Conservation (phyloP, 2,113 vertebrate genomes). For the Grallaria varia region DNA sequence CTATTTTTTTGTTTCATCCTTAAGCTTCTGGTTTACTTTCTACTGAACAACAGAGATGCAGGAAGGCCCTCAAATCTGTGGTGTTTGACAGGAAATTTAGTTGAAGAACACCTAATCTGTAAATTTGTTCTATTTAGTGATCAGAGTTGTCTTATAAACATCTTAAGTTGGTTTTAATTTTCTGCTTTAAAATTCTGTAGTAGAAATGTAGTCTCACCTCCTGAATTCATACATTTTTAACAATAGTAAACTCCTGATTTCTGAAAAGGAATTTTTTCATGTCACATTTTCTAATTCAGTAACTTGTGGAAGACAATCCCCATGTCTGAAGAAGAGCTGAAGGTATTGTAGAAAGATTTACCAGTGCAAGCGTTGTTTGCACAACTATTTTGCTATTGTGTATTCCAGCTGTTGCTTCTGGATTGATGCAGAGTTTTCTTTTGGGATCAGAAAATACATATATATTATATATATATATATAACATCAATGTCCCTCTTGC, state of each 20-base stretch:
- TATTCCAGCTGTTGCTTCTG: not conserved
- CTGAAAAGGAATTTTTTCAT: not conserved
- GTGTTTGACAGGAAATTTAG: not conserved
- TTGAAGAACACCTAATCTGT: not conserved
- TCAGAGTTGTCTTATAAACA: not conserved
- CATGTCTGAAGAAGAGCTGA: not conserved
- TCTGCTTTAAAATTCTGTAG: not conserved
- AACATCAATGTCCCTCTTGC: not conserved
- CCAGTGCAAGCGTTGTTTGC: not conserved
- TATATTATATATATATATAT: rapidly evolving
- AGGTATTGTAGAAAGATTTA: not conserved
- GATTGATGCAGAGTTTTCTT: not conserved
- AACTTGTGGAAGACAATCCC: not conserved
- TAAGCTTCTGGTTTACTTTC: not conserved
- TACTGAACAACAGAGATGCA: not conserved
- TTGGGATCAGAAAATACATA: not conserved
- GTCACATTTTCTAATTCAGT: rapidly evolving
- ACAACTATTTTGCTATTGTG: not conserved
- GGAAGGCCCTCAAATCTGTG: not conserved
- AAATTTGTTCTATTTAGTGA: not conserved
- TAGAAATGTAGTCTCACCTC: not conserved
- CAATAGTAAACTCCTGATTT: not conserved
- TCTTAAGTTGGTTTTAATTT: not conserved
- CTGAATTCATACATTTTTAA: not conserved
- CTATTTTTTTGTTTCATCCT: not conserved